Percentiles rank a stretch among this genome's conserved stretches.
phyloP scores from a whole-genome alignment of 2,797 vertebrate genomes.

The Lates japonicus region DNA sequence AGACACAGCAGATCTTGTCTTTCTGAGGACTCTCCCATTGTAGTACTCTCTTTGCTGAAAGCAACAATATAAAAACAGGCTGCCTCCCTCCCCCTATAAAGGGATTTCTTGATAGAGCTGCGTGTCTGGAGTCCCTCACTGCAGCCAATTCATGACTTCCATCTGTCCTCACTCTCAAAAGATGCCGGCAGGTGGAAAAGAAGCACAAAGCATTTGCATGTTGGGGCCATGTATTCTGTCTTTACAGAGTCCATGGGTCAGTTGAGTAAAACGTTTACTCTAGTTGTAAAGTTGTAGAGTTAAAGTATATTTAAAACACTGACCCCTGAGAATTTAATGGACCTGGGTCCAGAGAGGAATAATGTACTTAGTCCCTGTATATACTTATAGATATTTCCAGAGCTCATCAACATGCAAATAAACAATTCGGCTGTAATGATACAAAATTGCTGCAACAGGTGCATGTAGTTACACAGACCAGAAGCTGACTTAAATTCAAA shows the following conservation, averaged over 20 bases:
- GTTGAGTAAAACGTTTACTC: conserved; percentile 41
- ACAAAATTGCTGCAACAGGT: conserved; percentile 61
- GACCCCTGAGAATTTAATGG: conserved; percentile 10
- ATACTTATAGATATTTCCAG: neutral
- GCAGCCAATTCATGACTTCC: conserved; percentile 80
- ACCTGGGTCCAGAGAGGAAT: conserved; percentile 1
- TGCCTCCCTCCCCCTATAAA: conserved; percentile 60
- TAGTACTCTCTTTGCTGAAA: conserved; percentile 38
- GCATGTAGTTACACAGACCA: conserved; percentile 56
- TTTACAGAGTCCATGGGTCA: conserved; percentile 53
- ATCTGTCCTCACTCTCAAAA: conserved; percentile 77
- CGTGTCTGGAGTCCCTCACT: conserved; percentile 67
- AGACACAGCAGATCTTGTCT: conserved; percentile 25
- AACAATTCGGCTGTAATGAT: conserved; percentile 36
- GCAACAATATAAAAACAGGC: conserved; percentile 72
- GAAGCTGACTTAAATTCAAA: conserved; percentile 68
- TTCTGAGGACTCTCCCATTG: conserved; percentile 40
- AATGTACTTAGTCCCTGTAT: conserved; percentile 1
- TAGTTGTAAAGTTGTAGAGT: conserved; percentile 34
- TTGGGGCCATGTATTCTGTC: conserved; percentile 49
- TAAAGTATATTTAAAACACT: conserved; percentile 22
- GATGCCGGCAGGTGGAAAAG: conserved; percentile 74
- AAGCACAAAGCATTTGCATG: conserved; percentile 68
- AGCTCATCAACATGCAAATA: conserved; percentile 5
- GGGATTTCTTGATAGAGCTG: conserved; percentile 75